Conservation (phyloP, 1,140 invertebrate species). For the Anadara kagoshimensis region DNA sequence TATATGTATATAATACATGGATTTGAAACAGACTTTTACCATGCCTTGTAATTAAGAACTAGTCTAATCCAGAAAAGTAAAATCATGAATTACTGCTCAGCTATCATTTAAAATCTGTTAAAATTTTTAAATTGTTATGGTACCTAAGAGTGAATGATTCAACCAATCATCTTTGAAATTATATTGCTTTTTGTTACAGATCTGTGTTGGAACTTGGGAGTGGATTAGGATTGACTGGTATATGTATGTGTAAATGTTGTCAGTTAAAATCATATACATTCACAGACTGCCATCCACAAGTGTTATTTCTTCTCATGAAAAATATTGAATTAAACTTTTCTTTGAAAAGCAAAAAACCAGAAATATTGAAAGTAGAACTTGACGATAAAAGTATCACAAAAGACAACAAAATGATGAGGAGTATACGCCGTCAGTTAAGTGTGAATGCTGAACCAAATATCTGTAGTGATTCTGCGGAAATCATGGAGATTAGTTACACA, state of each 20-base stretch:
- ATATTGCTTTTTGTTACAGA: slow-evolving; percentile 36
- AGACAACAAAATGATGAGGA: slow-evolving; percentile 56
- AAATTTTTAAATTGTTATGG: background rate
- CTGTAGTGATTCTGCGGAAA: slow-evolving; percentile 32
- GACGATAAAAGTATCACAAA: slow-evolving; percentile 28
- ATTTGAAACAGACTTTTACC: no score
- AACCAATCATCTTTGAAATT: background rate
- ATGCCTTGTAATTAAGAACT: no score
- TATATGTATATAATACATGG: no score
- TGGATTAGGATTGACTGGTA: slow-evolving; percentile 66
- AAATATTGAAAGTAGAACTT: background rate
- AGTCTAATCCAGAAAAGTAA: no score
- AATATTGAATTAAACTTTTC: slow-evolving; percentile 64
- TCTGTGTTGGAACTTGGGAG: slow-evolving; percentile 64
- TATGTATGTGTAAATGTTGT: slow-evolving; percentile 58
- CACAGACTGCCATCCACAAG: slow-evolving; percentile 65
- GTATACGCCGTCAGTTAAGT: slow-evolving; percentile 58
- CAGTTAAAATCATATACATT: slow-evolving; percentile 56
- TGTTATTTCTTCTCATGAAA: slow-evolving; percentile 60
- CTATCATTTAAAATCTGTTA: no score
- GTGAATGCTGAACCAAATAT: slow-evolving; percentile 43
- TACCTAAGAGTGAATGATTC: background rate
- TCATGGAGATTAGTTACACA: slow-evolving; percentile 45
- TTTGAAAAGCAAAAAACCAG: background rate
- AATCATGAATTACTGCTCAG: no score